Evolutionary conservation across 2,888 invertebrate genomes (phyloP).

Genomic region (Epistrophella euchroma): DNA sequence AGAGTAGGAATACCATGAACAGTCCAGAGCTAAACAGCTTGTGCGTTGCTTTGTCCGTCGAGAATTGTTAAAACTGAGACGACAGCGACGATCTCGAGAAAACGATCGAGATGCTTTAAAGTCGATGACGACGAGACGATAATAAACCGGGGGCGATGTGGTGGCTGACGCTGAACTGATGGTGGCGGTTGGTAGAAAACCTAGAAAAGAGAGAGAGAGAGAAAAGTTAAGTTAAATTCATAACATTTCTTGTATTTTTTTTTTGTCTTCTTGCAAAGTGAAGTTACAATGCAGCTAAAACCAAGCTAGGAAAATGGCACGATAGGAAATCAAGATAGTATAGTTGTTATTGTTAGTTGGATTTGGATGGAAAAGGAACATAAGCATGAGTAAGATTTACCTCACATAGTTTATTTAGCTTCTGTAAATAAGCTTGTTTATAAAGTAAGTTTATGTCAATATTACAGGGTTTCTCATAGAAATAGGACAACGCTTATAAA

Average conservation of each 20-base stretch:
- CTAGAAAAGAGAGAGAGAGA: slow-evolving; percentile 41
- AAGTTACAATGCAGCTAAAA: slow-evolving; percentile 17
- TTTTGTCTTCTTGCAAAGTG: slow-evolving; percentile 20
- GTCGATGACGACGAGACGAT: slow-evolving; percentile 31
- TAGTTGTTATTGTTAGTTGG: slow-evolving; percentile 18
- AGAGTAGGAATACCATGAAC: slow-evolving; percentile 53
- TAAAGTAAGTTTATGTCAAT: slow-evolving; percentile 30
- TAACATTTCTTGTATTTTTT: slow-evolving; percentile 29
- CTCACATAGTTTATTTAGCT: slow-evolving; percentile 18
- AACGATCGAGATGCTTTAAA: slow-evolving; percentile 62
- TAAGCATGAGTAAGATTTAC: slow-evolving; percentile 11
- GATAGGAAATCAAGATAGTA: neutral
- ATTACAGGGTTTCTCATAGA: neutral
- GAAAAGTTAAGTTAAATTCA: slow-evolving; percentile 52
- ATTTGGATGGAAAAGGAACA: slow-evolving; percentile 8
- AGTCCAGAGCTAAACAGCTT: slow-evolving; percentile 33
- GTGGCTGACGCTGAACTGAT: slow-evolving; percentile 26
- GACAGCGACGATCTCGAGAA: slow-evolving; percentile 35
- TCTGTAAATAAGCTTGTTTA: slow-evolving; percentile 25
- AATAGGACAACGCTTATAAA: slow-evolving; percentile 16
- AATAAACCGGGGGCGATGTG: slow-evolving; percentile 49
- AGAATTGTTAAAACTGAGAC: slow-evolving; percentile 45
- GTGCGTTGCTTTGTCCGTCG: slow-evolving; percentile 34
- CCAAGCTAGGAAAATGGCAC: slow-evolving; percentile 3
- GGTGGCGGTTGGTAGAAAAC: slow-evolving; percentile 58